Base-by-base conservation (phyloP, 2,113 vertebrate genomes). In the Haplochromis vanheusdeni region DNA sequence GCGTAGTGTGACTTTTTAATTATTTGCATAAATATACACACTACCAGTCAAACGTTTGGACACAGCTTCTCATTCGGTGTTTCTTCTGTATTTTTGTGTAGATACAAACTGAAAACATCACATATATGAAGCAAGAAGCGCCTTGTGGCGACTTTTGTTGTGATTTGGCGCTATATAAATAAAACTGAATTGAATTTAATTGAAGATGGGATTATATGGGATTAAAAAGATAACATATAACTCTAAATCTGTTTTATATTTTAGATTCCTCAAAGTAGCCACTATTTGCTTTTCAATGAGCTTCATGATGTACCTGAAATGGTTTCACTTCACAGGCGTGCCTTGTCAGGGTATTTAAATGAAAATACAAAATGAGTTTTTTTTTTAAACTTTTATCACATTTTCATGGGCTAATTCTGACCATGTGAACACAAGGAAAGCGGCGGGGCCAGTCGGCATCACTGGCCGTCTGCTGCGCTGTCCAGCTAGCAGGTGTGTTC, bases 401-500 rank as follows among this genome's bases (percentile, higher is more conserved):
- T 31, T 58, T 58, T 58, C 7, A 9, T 58, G 0, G 26, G 55
- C 55, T 2, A 0, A 58, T 58, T 58, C 14, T 58, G 55, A 58
- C 0, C 55, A 58, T 58, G 26, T 58, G 55, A 31, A 17, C 55
- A 58, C 26, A 31, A 4, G 26, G 55, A 17, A 17, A 58, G 7
- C 55, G 1, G 55, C 3, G 3, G 13, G 26, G 7, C 55, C 55
- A 16, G 55, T 1, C 1, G 13, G 55, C 55, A 0, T 58, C 55
- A 2, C 13, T 1, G 11, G 52, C 52, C 52, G 11, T 23, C 54
- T 55, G 54, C 21, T 55, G 54, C 6, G 55, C 26, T 4, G 26
- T 16, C 55, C 55, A 58, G 13, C 55, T 58, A 28, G 13, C 26
- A 58, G 55, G 26, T 58, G 55, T 6, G 55, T 16, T 58, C 26